phyloP scores from a whole-genome alignment of 2,113 vertebrate species.

The mouse (Mus musculus) region DNA sequence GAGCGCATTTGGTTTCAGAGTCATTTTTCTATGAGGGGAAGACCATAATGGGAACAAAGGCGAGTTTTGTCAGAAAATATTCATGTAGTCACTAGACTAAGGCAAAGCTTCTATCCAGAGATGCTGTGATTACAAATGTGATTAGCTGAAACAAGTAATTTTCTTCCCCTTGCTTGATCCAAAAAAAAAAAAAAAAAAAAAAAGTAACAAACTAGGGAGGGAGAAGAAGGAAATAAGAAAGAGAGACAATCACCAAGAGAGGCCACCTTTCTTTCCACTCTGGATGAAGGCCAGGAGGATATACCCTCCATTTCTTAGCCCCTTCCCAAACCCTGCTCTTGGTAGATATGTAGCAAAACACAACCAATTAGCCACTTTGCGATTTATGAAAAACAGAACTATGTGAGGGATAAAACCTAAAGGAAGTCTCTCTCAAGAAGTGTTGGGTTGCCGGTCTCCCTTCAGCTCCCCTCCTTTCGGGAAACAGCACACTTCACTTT shows the following conservation, averaged over 20 bases:
- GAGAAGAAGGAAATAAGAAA: background rate
- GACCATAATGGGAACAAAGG: slow-evolving; percentile 22
- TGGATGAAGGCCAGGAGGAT: background rate
- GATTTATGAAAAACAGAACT: slow-evolving; percentile 11
- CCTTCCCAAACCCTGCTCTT: slow-evolving; percentile 8
- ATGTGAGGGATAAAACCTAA: background rate
- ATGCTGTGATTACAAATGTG: slow-evolving; percentile 14
- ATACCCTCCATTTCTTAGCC: background rate
- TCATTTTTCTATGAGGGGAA: slow-evolving; percentile 37
- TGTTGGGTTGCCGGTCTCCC: background rate
- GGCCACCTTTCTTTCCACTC: background rate
- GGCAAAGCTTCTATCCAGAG: background rate
- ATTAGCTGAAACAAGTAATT: slow-evolving; percentile 9
- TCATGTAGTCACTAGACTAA: background rate
- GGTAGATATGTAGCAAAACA: background rate
- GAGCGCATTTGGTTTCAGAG: slow-evolving; percentile 35
- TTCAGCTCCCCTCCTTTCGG: slow-evolving; percentile 3
- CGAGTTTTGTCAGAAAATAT: slow-evolving; percentile 51
- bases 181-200: background rate
- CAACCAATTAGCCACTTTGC: background rate
- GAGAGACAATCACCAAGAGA: too few species aligned
- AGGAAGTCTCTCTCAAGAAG: slow-evolving; percentile 44
- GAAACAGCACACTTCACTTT: slow-evolving; percentile 46
- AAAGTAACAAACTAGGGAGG: background rate
- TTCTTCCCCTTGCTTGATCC: slow-evolving; percentile 8